These are phyloP conservation scores for Ashinkailepas kermadecensis DNA, from an alignment of 2,888 invertebrate species.

Conservation along the genomic window DNA sequence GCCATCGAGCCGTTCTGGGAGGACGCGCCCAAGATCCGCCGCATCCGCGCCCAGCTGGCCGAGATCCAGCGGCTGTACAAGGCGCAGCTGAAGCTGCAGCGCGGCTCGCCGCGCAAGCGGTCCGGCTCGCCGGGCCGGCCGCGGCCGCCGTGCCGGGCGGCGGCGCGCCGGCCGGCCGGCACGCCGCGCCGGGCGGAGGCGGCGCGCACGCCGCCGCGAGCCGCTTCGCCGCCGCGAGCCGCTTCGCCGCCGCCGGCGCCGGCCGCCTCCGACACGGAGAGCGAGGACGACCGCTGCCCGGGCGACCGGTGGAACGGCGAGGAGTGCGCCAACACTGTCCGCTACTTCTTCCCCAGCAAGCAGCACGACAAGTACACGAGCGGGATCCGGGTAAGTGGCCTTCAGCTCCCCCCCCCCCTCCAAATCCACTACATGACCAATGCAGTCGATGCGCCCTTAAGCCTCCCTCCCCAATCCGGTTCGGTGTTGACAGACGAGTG, in stretches of 20 bases:
- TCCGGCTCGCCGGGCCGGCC: neutral
- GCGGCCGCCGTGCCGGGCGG: neutral
- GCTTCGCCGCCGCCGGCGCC: neutral
- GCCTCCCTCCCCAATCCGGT: too few relatives aligned
- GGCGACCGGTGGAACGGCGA: neutral
- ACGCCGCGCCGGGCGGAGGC: neutral
- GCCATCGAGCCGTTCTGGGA: constrained; percentile 10
- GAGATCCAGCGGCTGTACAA: neutral
- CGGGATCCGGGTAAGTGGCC: neutral
- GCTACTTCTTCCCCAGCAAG: neutral
- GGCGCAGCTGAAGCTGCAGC: neutral
- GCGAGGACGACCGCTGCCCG: neutral
- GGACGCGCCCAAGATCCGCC: neutral
- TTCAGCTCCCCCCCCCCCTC: too few relatives aligned
- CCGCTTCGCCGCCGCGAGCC: neutral
- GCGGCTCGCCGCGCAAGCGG: neutral
- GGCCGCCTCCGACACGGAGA: neutral
- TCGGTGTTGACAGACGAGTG: too few relatives aligned
- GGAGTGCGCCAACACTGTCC: neutral
- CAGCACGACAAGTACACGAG: neutral
- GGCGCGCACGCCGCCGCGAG: neutral
- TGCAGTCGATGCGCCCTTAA: too few relatives aligned
- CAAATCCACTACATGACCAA: too few relatives aligned
- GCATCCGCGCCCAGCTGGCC: neutral
- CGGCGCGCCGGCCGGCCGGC: neutral